These are phyloP conservation scores for Drosophila bipectinata DNA, from an alignment of 1,140 invertebrate species.

Conservation along the genomic window DNA sequence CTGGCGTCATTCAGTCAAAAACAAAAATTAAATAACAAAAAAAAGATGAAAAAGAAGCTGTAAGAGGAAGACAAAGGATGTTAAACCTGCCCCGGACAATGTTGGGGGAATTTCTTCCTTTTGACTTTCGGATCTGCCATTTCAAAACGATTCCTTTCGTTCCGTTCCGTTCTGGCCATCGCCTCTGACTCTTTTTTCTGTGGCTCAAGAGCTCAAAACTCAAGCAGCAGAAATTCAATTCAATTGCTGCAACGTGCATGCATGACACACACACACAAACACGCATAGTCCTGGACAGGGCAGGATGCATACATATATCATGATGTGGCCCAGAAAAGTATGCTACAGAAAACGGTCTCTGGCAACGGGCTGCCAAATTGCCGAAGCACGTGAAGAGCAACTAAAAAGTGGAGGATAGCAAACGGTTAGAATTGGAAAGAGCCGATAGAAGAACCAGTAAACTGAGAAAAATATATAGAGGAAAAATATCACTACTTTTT, in stretches of 20 bases:
- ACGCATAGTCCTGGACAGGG: neutral
- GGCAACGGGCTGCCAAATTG: constrained; percentile 64
- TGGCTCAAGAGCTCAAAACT: constrained; percentile 59
- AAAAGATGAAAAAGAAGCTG: neutral
- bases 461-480: neutral
- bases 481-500: too few relatives aligned
- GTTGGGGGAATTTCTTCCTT: constrained; percentile 38
- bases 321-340: constrained; percentile 75
- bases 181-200: constrained; percentile 49
- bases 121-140: constrained; percentile 8
- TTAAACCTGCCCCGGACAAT: constrained; percentile 43
- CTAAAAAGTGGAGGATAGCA: neutral
- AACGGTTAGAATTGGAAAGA: constrained; percentile 9
- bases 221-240: constrained; percentile 72
- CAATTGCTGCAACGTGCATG: constrained; percentile 69
- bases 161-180: neutral
- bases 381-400: constrained; percentile 35
- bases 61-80: constrained; percentile 36
- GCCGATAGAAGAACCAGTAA: neutral
- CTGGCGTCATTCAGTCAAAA: constrained; percentile 44
- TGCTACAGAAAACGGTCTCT: constrained; percentile 58
- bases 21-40: constrained; percentile 8
- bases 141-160: constrained; percentile 4
- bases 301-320: constrained; percentile 49
- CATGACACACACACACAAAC: constrained; percentile 19